Percentiles rank a stretch among this genome's conserved stretches.
Conservation (phyloP, 2,888 invertebrate species). For the Blera fallax region DNA sequence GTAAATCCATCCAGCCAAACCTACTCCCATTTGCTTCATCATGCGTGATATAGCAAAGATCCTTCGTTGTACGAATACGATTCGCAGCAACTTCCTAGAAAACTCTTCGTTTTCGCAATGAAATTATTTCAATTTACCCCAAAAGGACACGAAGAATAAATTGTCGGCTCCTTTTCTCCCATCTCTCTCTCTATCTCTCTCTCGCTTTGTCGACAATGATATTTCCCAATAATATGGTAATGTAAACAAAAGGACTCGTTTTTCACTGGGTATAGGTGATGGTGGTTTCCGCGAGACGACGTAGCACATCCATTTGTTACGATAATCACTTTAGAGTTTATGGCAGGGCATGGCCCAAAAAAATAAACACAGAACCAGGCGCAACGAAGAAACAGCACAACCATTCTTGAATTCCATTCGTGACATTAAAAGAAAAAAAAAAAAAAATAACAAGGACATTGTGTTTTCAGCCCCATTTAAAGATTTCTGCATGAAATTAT, state of each 20-base stretch:
- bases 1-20: constrained; percentile 52
- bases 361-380: neutral
- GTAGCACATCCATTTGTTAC: constrained; percentile 68
- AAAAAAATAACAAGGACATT: constrained; percentile 53
- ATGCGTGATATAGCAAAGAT: constrained; percentile 66
- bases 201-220: constrained; percentile 51
- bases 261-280: constrained; percentile 15
- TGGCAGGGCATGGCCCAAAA: neutral
- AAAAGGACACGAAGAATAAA: constrained; percentile 61
- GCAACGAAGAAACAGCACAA: neutral
- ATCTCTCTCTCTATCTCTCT: too few relatives aligned
- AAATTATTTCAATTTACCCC: constrained; percentile 63
- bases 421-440: constrained; percentile 32
- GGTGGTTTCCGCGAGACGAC: constrained; percentile 45
- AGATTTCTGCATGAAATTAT: constrained; percentile 69
- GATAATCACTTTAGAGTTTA: constrained; percentile 68
- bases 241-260: constrained; percentile 61
- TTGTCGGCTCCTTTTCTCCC: constrained; percentile 22
- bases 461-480: constrained; percentile 70
- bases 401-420: constrained; percentile 29
- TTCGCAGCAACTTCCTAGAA: neutral
- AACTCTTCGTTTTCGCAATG: constrained; percentile 4
- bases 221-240: constrained; percentile 67
- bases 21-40: constrained; percentile 46
- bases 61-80: neutral